phyloP scores from a whole-genome alignment of 2,888 invertebrate species.

The Caenorhabditis wallacei region DNA sequence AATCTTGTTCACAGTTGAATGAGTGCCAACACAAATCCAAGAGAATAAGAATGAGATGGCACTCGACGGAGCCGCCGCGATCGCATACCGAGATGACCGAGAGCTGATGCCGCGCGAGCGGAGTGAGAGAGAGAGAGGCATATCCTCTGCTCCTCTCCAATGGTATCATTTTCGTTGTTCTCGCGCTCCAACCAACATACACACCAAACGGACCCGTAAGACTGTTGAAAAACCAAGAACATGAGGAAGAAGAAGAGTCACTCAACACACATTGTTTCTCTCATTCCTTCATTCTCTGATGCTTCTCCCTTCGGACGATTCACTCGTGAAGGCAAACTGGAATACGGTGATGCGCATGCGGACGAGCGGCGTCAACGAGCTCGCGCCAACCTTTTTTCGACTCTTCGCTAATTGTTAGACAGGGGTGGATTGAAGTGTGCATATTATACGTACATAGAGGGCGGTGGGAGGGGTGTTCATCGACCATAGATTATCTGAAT shows the following conservation, averaged over 20 bases:
- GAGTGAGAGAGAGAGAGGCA: not conserved
- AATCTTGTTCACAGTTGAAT: slow-evolving; percentile 53
- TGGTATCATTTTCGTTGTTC: slow-evolving; percentile 59
- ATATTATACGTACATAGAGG: slow-evolving; percentile 60
- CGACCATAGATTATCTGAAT: slow-evolving; percentile 49
- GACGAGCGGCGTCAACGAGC: slow-evolving; percentile 62
- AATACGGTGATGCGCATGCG: slow-evolving; percentile 56
- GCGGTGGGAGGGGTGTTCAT: slow-evolving; percentile 25
- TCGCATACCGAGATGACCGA: slow-evolving; percentile 40
- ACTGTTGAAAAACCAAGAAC: slow-evolving; percentile 54
- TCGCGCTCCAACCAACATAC: slow-evolving; percentile 32
- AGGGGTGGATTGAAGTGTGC: slow-evolving; percentile 52
- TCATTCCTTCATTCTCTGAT: slow-evolving; percentile 2
- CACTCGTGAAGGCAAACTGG: slow-evolving; percentile 48
- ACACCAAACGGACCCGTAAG: slow-evolving; percentile 36
- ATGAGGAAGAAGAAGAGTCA: slow-evolving; percentile 33
- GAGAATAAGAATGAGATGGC: slow-evolving; percentile 33
- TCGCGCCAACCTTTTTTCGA: slow-evolving; percentile 61
- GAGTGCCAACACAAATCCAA: slow-evolving; percentile 39
- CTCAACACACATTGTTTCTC: slow-evolving; percentile 54
- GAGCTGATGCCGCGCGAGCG: slow-evolving; percentile 38
- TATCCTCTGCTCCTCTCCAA: not conserved
- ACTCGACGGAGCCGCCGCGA: slow-evolving; percentile 54
- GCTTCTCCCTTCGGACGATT: slow-evolving; percentile 26
- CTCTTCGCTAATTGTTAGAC: slow-evolving; percentile 55